These are phyloP conservation scores for Petrolisthes cinctipes DNA, from an alignment of 2,888 invertebrate species.

Conservation along the genomic window DNA sequence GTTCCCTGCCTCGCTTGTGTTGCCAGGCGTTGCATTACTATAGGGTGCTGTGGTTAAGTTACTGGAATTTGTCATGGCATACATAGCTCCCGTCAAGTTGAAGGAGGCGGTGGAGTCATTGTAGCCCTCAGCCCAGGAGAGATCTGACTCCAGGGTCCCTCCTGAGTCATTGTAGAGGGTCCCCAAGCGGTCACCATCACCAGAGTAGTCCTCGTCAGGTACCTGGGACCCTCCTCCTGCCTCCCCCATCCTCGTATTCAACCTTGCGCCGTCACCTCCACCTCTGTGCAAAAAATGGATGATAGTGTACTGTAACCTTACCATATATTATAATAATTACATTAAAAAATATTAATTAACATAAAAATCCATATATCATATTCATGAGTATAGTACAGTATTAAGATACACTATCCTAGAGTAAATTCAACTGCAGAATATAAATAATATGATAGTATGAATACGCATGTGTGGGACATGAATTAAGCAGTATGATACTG, in stretches of 20 bases:
- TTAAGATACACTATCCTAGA: too few relatives aligned
- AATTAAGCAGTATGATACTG: too few relatives aligned
- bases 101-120: constrained; percentile 16
- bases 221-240: background rate
- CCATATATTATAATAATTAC: too few relatives aligned
- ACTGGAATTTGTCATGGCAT: too few relatives aligned
- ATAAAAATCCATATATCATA: too few relatives aligned
- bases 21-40: background rate
- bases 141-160: constrained; percentile 1
- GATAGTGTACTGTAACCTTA: background rate
- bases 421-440: too few relatives aligned
- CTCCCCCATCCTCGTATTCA: background rate
- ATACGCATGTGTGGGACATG: too few relatives aligned
- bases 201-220: background rate
- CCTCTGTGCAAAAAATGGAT: background rate
- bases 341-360: too few relatives aligned
- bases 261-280: constrained; percentile 20
- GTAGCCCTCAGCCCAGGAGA: constrained; percentile 29
- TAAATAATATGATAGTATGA: too few relatives aligned
- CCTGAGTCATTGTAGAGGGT: constrained; percentile 38
- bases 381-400: too few relatives aligned
- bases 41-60: constrained; percentile 11
- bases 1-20: background rate
- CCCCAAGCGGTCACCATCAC: constrained; percentile 8
- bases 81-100: constrained; percentile 1